These are phyloP conservation scores for Archegozetes longisetosus DNA, from an alignment of 1,140 invertebrate species.

Conservation along the genomic window DNA sequence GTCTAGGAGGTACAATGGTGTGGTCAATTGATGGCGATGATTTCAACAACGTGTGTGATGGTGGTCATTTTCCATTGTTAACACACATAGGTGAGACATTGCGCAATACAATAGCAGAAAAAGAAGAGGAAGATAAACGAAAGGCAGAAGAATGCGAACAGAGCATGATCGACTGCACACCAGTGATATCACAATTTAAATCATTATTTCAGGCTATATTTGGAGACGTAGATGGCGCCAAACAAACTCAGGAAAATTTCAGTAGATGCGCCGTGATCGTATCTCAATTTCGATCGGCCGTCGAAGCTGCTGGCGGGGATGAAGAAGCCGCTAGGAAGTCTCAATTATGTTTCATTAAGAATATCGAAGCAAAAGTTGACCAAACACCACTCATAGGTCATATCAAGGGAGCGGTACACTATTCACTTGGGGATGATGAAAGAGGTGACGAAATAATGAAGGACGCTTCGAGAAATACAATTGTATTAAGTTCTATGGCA, in stretches of 20 bases:
- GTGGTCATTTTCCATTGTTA: conserved; percentile 12
- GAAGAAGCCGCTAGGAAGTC: background rate
- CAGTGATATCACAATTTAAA: no score
- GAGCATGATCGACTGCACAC: no score
- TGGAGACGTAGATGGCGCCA: no score
- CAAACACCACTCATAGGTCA: background rate
- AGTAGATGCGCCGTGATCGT: no score
- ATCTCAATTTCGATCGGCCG: no score
- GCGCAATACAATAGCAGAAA: no score
- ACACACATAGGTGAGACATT: no score
- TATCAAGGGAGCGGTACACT: background rate
- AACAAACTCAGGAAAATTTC: no score
- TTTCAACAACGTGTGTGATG: conserved; percentile 16
- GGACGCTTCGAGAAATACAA: background rate
- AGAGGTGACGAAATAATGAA: background rate
- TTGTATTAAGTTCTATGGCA: background rate
- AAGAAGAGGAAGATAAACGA: no score
- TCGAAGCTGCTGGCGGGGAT: no score
- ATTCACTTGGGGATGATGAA: background rate
- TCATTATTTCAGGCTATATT: no score
- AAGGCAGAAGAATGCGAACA: no score
- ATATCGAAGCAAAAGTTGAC: background rate
- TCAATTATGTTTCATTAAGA: background rate
- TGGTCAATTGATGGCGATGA: conserved; percentile 24
- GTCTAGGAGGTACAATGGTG: conserved; percentile 23